Base-by-base conservation (phyloP, 1,140 invertebrate genomes). In the Procambarus virginalis region DNA sequence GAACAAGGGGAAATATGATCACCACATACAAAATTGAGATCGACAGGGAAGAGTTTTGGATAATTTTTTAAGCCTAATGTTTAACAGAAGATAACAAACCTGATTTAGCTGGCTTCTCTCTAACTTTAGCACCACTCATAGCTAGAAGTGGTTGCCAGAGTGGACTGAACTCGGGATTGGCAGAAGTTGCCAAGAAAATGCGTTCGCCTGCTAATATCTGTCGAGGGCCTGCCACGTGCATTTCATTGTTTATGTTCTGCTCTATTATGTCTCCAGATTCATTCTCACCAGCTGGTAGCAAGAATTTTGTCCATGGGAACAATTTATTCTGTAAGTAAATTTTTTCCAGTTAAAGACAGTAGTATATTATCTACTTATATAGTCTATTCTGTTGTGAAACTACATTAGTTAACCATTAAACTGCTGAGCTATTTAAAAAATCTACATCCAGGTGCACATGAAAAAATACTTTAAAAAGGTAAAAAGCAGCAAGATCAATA, bases 171-270 rank as follows among this genome's bases (percentile, higher is more conserved):
- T 76, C 82, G 10, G 49, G n/a, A 75, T 91, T 91, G 70, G 48
- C 68, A 10, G 91, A 91, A 3, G 91, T 73, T 12, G 79, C 91
- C 10, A 92, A 60, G 68, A 92, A 92, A n/a, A 92, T 86, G 34
- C 76, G 60, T 22, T 92, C 88, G 20, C 88, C 91, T 73, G 80
- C 55, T n/a, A 92, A 49, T 20, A 92, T 51, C 45, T 55, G 58
- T n/a, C n/a, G 58, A 6, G 73, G 81, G 20, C 55, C 60, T 5
- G 45, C 9, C 14, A 22, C 2, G 17, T 22, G 22, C 20, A 58
- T 80, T 45, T 73, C 68, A 45, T 78, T 14, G 5, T 46, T 8
- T 6, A 87, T 20, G 3, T 55, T 58, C 75, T 89, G 88, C 58
- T 89, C 88, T n/a, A n/a, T 49, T n/a, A 70, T 4, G n/a, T 84